A percentile compares a stretch with the other conserved stretches of the same genome.
Evolutionary conservation across 2,888 invertebrate species (phyloP).

Genomic region (Xiphydria camelus): DNA sequence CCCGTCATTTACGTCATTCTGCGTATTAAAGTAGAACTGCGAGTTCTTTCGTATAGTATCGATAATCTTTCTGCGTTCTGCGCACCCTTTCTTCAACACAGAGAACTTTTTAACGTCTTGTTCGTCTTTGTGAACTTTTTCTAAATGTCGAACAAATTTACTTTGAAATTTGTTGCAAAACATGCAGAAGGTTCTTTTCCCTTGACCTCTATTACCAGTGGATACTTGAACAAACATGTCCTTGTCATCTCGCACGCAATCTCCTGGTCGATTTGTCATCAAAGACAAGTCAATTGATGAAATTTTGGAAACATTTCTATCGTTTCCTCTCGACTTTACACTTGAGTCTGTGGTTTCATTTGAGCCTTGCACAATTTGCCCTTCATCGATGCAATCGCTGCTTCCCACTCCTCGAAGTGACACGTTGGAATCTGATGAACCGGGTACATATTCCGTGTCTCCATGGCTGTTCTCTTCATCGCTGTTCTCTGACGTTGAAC

Average conservation of each 20-base stretch:
- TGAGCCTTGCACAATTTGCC: too few relatives aligned
- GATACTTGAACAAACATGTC: neutral
- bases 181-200: neutral
- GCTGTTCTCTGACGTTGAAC: too few relatives aligned
- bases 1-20: conserved; percentile 15
- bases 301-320: neutral
- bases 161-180: neutral
- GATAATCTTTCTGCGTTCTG: neutral
- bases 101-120: neutral
- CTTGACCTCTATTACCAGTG: neutral
- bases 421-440: too few relatives aligned
- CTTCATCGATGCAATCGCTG: too few relatives aligned
- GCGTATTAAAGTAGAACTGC: neutral
- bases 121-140: neutral
- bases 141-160: neutral
- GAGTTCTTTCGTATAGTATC: neutral
- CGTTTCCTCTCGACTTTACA: too few relatives aligned
- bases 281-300: neutral
- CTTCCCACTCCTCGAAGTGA: too few relatives aligned
- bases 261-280: neutral
- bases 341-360: too few relatives aligned
- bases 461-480: too few relatives aligned
- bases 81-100: neutral
- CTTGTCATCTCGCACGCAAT: neutral
- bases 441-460: too few relatives aligned